Percentiles rank a stretch among this genome's conserved stretches.
phyloP scores from a whole-genome alignment of 2,888 invertebrate species.

The Helicoverpa assulta region DNA sequence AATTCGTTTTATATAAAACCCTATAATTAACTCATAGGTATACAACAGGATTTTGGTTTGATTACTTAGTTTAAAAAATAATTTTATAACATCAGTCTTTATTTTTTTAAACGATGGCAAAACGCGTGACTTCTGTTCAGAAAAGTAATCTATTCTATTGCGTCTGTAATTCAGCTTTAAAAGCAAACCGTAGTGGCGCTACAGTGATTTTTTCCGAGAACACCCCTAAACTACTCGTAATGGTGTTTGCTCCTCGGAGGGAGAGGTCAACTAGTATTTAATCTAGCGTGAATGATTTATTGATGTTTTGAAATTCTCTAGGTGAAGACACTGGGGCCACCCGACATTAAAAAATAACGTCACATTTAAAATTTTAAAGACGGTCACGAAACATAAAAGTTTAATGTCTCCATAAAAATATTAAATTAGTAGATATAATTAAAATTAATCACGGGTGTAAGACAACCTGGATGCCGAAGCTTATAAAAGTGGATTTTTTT shows the following conservation, averaged over 20 bases:
- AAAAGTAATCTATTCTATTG: conserved; percentile 7
- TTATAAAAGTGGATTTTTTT: conserved; percentile 70
- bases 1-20: too few species aligned
- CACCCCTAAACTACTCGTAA: conserved; percentile 82
- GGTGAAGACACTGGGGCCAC: conserved; percentile 46
- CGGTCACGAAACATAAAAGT: conserved; percentile 39
- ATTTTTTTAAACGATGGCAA: too few species aligned
- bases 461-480: conserved; percentile 64
- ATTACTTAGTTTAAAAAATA: too few species aligned
- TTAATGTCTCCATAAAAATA: conserved; percentile 58
- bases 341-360: conserved; percentile 36
- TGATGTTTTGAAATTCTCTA: conserved; percentile 79
- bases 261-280: conserved; percentile 89
- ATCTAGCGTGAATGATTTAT: conserved; percentile 89
- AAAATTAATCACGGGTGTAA: conserved; percentile 71
- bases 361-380: conserved; percentile 33
- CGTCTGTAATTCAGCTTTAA: conserved; percentile 45
- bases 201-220: conserved; percentile 74
- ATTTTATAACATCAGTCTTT: too few species aligned
- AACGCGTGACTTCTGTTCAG: neutral
- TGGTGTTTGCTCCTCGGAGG: conserved; percentile 84
- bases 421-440: conserved; percentile 62
- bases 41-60: too few species aligned
- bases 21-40: too few species aligned
- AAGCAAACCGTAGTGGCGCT: conserved; percentile 54